Evolutionary conservation across 2,113 vertebrate species (phyloP).

Genomic region (Pangasianodon hypophthalmus): DNA sequence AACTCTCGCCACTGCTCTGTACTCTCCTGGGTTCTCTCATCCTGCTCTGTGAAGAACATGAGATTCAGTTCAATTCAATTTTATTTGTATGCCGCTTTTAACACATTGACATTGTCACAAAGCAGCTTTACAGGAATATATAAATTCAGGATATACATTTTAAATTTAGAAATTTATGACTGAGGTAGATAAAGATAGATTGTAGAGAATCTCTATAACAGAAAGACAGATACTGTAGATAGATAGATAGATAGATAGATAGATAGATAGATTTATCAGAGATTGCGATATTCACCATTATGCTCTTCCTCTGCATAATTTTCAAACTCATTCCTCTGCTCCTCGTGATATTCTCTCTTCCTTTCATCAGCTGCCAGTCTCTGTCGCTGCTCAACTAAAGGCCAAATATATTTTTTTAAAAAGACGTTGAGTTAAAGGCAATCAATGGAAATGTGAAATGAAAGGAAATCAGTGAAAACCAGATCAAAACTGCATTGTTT

Average conservation of each 20-base stretch:
- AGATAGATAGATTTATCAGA: not conserved
- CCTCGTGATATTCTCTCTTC: constrained; percentile 77
- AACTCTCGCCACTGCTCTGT: constrained; percentile 83
- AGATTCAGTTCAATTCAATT: not conserved
- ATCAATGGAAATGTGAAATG: not conserved
- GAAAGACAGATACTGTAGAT: not conserved
- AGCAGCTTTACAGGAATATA: too few species aligned
- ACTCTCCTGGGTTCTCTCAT: constrained; percentile 77
- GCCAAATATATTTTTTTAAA: not conserved
- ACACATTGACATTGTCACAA: too few species aligned
- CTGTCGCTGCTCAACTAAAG: constrained; percentile 79
- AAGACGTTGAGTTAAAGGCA: not conserved
- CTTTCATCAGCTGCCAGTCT: constrained; percentile 76
- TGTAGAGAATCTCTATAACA: not conserved
- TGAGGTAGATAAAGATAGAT: not conserved
- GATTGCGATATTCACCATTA: constrained; percentile 70
- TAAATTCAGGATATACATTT: too few species aligned
- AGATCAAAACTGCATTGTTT: not conserved
- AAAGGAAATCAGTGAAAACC: too few species aligned
- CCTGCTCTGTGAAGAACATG: constrained; percentile 71
- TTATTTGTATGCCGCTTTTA: too few species aligned
- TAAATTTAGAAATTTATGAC: too few species aligned
- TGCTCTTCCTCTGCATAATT: constrained; percentile 80
- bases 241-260: not conserved
- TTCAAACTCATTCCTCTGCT: constrained; percentile 79